Conservation (phyloP, 2,113 vertebrate species). For the Nerophis ophidion region DNA sequence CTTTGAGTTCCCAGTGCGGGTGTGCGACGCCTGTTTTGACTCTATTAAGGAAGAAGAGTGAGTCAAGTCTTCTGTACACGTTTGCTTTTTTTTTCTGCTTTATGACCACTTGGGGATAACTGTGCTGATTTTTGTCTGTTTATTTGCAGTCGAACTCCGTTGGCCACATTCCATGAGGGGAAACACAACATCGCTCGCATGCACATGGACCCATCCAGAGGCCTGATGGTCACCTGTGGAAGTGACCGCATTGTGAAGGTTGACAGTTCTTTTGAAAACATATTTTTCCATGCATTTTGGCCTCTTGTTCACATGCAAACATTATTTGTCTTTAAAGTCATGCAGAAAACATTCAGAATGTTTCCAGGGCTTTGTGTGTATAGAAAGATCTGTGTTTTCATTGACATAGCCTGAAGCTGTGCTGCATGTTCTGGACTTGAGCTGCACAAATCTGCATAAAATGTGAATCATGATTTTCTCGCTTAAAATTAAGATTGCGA, state of each 20-base stretch:
- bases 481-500: too few species aligned
- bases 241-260: slow-evolving; percentile 94
- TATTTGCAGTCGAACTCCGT: slow-evolving; percentile 78
- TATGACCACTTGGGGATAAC: background rate
- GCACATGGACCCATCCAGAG: slow-evolving; percentile 91
- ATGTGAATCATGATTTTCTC: too few species aligned
- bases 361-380: too few species aligned
- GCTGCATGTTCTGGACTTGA: too few species aligned
- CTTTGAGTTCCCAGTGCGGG: slow-evolving; percentile 94
- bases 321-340: too few species aligned
- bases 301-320: too few species aligned
- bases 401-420: too few species aligned
- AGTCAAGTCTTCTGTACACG: slow-evolving; percentile 59
- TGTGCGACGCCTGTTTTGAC: slow-evolving; percentile 89
- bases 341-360: too few species aligned
- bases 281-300: slow-evolving; percentile 11
- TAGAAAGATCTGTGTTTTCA: too few species aligned
- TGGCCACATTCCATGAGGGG: slow-evolving; percentile 96
- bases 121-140: slow-evolving; percentile 15
- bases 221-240: slow-evolving; percentile 95
- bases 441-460: too few species aligned
- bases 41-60: slow-evolving; percentile 96
- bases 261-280: slow-evolving; percentile 22
- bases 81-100: background rate
- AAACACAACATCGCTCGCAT: slow-evolving; percentile 96